phyloP scores from a whole-genome alignment of 2,888 invertebrate species.

The Epirrhoe tristata region DNA sequence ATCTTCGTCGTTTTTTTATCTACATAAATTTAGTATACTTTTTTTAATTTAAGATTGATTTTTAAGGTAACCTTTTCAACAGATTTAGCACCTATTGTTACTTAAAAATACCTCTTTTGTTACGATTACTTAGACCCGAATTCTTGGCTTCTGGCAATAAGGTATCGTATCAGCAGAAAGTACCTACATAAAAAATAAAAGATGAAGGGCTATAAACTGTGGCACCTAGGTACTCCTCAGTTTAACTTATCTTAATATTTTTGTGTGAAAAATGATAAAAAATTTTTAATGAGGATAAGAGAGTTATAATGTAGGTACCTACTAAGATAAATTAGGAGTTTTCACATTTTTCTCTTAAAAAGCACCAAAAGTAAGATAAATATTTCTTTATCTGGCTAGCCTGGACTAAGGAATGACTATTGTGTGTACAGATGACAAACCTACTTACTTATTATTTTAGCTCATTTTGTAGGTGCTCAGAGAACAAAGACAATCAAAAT shows the following conservation, averaged over 20 bases:
- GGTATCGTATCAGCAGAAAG: slow-evolving; percentile 8
- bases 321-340: background rate
- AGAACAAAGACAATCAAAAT: background rate
- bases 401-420: too few species aligned
- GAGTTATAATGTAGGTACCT: too few species aligned
- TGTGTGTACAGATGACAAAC: background rate
- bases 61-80: background rate
- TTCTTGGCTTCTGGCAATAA: background rate
- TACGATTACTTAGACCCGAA: slow-evolving; percentile 8
- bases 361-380: background rate
- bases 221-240: background rate
- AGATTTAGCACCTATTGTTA: background rate
- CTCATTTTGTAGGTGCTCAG: background rate
- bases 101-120: slow-evolving; percentile 5
- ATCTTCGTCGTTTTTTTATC: background rate
- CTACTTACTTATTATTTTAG: background rate
- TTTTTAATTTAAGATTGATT: background rate
- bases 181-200: background rate
- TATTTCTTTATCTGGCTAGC: background rate
- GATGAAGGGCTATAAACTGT: background rate
- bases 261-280: background rate
- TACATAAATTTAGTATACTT: background rate
- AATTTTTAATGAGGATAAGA: background rate
- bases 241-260: background rate
- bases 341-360: background rate